Evolutionary conservation across 2,888 invertebrate genomes (phyloP).

Genomic region (Arge pagana): DNA sequence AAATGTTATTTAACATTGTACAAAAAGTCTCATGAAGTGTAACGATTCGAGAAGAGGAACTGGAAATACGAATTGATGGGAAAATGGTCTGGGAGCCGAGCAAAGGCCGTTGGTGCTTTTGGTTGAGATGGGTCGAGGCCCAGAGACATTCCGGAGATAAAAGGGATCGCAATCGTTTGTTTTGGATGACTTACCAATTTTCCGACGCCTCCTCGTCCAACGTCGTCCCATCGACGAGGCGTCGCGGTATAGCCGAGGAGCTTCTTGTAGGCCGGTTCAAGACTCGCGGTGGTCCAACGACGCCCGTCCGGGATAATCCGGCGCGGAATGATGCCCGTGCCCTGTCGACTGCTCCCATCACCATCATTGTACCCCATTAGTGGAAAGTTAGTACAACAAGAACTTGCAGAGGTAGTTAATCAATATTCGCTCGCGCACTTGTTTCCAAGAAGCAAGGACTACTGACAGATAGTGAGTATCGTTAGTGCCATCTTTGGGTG

Average conservation of each 20-base stretch:
- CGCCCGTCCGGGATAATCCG: slow-evolving; percentile 52
- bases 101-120: too few species aligned
- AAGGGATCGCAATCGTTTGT: too few species aligned
- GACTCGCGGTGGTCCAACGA: slow-evolving; percentile 52
- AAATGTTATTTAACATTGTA: too few species aligned
- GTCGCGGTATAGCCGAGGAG: slow-evolving; percentile 64
- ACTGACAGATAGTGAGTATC: slow-evolving; percentile 30
- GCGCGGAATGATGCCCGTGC: slow-evolving; percentile 68
- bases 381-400: slow-evolving; percentile 15
- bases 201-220: slow-evolving; percentile 64
- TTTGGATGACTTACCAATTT: slow-evolving; percentile 47
- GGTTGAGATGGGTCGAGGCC: background rate
- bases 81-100: too few species aligned
- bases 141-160: too few species aligned
- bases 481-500: too few species aligned
- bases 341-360: slow-evolving; percentile 61
- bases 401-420: too few species aligned
- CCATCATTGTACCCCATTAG: slow-evolving; percentile 47
- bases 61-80: too few species aligned
- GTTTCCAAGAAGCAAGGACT: too few species aligned
- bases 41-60: too few species aligned
- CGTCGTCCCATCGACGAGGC: slow-evolving; percentile 67
- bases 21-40: too few species aligned
- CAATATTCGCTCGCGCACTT: too few species aligned
- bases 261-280: slow-evolving; percentile 58